phyloP scores from a whole-genome alignment of 2,888 invertebrate species.

The Chironomus riparius region DNA sequence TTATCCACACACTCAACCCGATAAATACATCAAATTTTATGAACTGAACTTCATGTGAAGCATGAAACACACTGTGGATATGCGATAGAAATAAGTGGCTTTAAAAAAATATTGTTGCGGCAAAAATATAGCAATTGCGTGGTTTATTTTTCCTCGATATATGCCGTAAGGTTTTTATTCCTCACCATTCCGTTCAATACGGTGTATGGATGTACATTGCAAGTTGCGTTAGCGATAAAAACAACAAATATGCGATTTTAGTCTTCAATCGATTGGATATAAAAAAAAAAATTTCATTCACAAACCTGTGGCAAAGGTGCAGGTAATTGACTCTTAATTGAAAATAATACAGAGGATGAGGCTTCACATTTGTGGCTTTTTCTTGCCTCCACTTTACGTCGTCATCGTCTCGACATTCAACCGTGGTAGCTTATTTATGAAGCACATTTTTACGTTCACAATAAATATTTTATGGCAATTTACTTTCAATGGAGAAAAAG shows the following conservation, averaged over 20 bases:
- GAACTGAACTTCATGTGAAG: neutral
- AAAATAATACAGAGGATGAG: neutral
- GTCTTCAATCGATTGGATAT: no score
- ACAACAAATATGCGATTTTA: no score
- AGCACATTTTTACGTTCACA: conserved; percentile 11
- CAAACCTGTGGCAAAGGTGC: neutral
- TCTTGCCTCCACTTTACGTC: neutral
- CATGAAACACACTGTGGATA: no score
- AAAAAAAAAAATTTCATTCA: no score
- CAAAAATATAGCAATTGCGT: no score
- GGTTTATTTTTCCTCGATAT: no score
- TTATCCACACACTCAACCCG: neutral
- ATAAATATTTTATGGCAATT: conserved; percentile 16
- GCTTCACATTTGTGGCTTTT: neutral
- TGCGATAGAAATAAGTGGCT: no score
- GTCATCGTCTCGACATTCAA: neutral
- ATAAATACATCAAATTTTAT: neutral
- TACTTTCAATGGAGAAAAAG: neutral
- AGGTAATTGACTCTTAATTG: conserved; percentile 9
- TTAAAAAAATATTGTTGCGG: no score
- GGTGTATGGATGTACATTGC: no score
- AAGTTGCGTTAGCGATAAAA: no score
- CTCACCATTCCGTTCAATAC: no score
- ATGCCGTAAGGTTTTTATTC: no score
- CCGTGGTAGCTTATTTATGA: neutral